Evolutionary conservation across 2,113 vertebrate genomes (phyloP).

Genomic region (Syrmaticus mikado): DNA sequence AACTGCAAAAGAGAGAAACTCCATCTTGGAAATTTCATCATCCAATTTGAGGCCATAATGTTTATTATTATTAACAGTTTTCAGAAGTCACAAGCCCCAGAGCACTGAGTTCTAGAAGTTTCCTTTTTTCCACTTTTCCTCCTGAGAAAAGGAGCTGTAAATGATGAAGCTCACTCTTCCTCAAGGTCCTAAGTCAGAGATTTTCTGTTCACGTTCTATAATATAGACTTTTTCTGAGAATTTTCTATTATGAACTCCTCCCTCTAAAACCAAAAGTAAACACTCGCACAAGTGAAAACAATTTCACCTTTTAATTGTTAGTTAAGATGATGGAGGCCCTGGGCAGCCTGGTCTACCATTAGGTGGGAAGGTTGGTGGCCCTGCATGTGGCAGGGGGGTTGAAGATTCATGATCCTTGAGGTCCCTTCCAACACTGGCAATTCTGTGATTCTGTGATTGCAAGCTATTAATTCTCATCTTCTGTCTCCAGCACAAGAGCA

Average conservation of each 20-base stretch:
- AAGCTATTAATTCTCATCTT: background rate
- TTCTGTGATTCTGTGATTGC: too few species aligned
- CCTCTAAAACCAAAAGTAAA: background rate
- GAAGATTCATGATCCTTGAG: too few species aligned
- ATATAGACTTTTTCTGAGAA: background rate
- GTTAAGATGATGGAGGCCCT: too few species aligned
- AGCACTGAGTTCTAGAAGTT: background rate
- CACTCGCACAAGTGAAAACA: background rate
- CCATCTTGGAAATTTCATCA: background rate
- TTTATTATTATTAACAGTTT: background rate
- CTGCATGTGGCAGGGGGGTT: too few species aligned
- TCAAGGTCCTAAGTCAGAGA: background rate
- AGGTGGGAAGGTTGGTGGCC: too few species aligned
- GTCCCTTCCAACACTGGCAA: too few species aligned
- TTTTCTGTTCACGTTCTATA: background rate
- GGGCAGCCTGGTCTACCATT: too few species aligned
- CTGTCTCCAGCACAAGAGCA: background rate
- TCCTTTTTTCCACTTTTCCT: background rate
- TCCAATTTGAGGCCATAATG: background rate
- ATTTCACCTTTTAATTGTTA: background rate
- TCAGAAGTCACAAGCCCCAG: background rate
- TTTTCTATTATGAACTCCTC: background rate
- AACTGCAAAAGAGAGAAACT: background rate
- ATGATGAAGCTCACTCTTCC: background rate
- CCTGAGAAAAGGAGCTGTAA: background rate